Base-by-base conservation (phyloP, 2,113 vertebrate genomes). In the Nematolebias whitei region DNA sequence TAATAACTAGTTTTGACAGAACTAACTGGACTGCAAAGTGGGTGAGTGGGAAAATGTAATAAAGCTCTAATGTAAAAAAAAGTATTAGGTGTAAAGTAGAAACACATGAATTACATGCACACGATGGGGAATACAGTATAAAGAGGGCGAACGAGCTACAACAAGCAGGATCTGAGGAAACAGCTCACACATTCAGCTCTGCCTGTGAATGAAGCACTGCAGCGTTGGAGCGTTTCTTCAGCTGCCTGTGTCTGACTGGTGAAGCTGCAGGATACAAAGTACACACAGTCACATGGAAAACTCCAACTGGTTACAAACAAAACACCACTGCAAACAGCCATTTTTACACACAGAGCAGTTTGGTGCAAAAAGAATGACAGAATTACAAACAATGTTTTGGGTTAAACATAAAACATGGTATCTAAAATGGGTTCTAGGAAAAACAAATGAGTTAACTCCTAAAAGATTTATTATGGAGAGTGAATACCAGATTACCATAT, bases 141-240 rank as follows among this genome's bases (percentile, higher is more conserved):
- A n/a, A n/a, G n/a, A n/a, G n/a, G n/a, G n/a, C n/a, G n/a, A n/a
- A n/a, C n/a, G n/a, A n/a, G n/a, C 54, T 65, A 56, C 63, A 82
- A 67, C 80, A 76, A 71, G 77, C 64, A 19, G 58, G 52, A 75
- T 62, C 23, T 49, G 58, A 40, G 48, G 22, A 23, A 50, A 13
- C 57, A 47, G 60, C 43, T 29, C 49, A 51, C 38, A 15, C 51
- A 67, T 2, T 59, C 53, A 72, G 47, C 8, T 16, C 24, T 49
- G 68, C 68, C 78, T 76, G 74, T 73, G 65, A 78, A 78, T 64
- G 71, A 68, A 65, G 55, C 51, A 20, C 49, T 72, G 74, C 55
- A 38, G 72, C 55, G 52, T 14, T 56, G 68, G 11, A n/a, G 66
- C 65, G 50, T 23, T 35, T 35, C 32, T 35, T 35, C 32, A 35